Conservation (phyloP, 2,888 invertebrate species). For the Zonitis immaculata region DNA sequence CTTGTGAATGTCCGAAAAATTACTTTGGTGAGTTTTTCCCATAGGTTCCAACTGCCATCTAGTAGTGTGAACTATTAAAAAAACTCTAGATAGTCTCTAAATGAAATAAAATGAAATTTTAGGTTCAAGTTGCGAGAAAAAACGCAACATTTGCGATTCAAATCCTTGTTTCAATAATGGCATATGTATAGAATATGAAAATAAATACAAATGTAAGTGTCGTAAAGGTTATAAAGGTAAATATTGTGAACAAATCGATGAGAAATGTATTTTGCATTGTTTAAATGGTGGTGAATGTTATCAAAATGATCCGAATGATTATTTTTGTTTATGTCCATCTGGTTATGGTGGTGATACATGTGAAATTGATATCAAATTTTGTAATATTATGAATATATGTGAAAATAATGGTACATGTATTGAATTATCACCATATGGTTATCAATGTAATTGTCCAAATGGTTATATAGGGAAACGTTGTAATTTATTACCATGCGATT, state of each 20-base stretch:
- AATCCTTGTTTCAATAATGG: constrained; percentile 56
- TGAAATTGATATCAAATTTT: constrained; percentile 33
- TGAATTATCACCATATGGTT: constrained; percentile 44
- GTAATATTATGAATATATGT: constrained; percentile 38
- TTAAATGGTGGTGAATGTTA: constrained; percentile 52
- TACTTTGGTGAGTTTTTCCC: constrained; percentile 50
- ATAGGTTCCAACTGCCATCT: no score
- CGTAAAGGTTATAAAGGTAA: constrained; percentile 49
- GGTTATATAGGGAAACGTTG: constrained; percentile 55
- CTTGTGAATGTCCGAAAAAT: constrained; percentile 52
- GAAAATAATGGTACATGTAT: constrained; percentile 47
- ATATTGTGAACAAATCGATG: constrained; percentile 49
- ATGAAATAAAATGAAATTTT: constrained; percentile 9
- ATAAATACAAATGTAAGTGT: constrained; percentile 48
- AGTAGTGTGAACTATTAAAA: no score
- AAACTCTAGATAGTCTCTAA: neutral
- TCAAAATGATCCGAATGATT: constrained; percentile 46
- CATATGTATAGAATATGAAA: constrained; percentile 43
- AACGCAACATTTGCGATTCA: constrained; percentile 50
- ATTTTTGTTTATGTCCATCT: constrained; percentile 46
- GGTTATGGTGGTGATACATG: constrained; percentile 43
- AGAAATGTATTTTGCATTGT: constrained; percentile 47
- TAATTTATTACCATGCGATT: constrained; percentile 56
- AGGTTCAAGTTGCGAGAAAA: constrained; percentile 55
- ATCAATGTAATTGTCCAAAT: constrained; percentile 50